Evolutionary conservation across 2,888 invertebrate genomes (phyloP).

Genomic region (Hipparchia semele): DNA sequence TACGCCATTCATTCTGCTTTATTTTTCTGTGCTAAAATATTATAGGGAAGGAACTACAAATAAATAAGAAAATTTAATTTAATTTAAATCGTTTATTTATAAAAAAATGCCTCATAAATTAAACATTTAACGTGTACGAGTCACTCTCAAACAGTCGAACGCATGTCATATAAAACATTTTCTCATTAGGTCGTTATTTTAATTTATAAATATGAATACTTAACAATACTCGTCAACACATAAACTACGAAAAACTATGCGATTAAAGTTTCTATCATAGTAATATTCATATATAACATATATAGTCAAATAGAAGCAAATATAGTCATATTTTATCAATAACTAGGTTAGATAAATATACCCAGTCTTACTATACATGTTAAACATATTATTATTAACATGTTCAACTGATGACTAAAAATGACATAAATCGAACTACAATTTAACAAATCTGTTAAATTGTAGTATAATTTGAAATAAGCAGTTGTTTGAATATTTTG

Average conservation of each 20-base stretch:
- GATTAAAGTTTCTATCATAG: constrained; percentile 16
- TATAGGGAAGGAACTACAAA: background rate
- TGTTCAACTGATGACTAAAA: too few species aligned
- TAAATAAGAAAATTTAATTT: constrained; percentile 32
- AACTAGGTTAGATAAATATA: background rate
- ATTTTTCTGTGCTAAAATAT: background rate
- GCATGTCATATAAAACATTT: constrained; percentile 45
- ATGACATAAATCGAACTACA: too few species aligned
- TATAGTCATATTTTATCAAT: background rate
- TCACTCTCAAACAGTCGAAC: constrained; percentile 63
- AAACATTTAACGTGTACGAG: constrained; percentile 57
- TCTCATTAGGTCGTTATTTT: constrained; percentile 55
- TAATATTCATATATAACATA: background rate
- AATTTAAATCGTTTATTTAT: constrained; percentile 66
- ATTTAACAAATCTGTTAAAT: too few species aligned
- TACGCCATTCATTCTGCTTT: too few species aligned
- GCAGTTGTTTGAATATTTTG: too few species aligned
- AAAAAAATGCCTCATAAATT: constrained; percentile 77
- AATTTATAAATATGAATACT: constrained; percentile 53
- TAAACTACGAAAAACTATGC: constrained; percentile 53
- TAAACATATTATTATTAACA: too few species aligned
- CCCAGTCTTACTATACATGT: too few species aligned
- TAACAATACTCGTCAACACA: constrained; percentile 49
- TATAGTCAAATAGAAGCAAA: background rate
- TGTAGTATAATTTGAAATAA: too few species aligned